These are phyloP conservation scores for Coracias cyanogaster DNA, from an alignment of 2,797 vertebrate genomes.

Conservation along the genomic window DNA sequence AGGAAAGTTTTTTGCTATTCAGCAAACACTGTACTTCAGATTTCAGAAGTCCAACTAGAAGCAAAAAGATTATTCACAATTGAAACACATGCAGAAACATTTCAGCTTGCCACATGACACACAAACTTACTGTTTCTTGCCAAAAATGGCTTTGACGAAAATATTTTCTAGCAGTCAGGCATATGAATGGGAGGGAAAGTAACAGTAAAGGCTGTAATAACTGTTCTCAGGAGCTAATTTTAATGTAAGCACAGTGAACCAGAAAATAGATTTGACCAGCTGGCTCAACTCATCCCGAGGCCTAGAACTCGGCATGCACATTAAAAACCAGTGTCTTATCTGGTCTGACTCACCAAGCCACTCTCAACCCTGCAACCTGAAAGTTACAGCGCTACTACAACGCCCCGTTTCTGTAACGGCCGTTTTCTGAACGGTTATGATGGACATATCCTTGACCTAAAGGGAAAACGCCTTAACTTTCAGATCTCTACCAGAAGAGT, in stretches of 20 bases:
- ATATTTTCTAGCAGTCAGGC: background rate
- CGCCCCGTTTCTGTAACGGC: background rate
- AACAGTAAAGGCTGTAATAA: background rate
- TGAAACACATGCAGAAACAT: background rate
- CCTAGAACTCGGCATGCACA: background rate
- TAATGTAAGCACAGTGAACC: constrained; percentile 40
- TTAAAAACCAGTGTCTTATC: background rate
- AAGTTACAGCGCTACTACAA: background rate
- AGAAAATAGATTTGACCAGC: constrained; percentile 51
- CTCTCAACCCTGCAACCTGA: background rate
- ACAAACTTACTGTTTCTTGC: background rate
- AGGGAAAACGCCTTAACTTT: background rate
- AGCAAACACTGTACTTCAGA: background rate
- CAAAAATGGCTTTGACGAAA: background rate
- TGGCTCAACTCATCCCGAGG: constrained; percentile 15
- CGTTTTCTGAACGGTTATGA: background rate
- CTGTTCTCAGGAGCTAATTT: constrained; percentile 37
- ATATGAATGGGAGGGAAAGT: background rate
- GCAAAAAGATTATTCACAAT: background rate
- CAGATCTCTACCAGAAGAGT: background rate
- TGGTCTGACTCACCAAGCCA: background rate
- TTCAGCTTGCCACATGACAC: background rate
- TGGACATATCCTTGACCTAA: accelerated
- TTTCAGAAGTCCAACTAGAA: background rate
- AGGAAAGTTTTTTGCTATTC: background rate